Evolutionary conservation across 2,113 vertebrate species (phyloP).

Genomic region (Neoarius graeffei): DNA sequence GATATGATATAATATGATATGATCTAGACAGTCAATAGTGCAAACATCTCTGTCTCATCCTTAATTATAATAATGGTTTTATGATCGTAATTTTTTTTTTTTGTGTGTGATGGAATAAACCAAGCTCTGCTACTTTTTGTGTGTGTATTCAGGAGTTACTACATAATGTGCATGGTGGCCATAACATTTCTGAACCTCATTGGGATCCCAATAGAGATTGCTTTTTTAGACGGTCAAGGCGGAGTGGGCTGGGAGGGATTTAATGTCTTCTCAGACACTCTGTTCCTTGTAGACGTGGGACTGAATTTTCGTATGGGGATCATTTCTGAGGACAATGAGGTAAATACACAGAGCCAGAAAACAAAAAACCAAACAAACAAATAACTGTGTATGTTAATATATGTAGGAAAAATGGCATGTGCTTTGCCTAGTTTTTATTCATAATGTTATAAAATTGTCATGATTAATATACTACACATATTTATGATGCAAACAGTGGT

Average conservation of each 20-base stretch:
- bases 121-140: not conserved
- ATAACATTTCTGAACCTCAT: slow-evolving; percentile 53
- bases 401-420: not conserved
- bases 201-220: slow-evolving; percentile 54
- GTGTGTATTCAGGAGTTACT: slow-evolving; percentile 45
- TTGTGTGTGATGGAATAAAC: not conserved
- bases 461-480: not conserved
- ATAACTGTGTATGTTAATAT: too few relatives aligned
- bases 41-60: not conserved
- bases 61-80: not conserved
- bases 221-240: slow-evolving; percentile 42
- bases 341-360: slow-evolving; percentile 28
- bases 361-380: not conserved
- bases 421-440: not conserved
- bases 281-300: slow-evolving; percentile 52
- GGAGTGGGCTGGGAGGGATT: slow-evolving; percentile 44
- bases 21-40: not conserved
- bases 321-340: slow-evolving; percentile 48
- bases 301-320: slow-evolving; percentile 54
- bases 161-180: slow-evolving; percentile 52
- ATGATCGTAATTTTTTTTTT: too few relatives aligned
- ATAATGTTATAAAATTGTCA: not conserved
- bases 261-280: slow-evolving; percentile 51
- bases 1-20: not conserved
- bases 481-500: too few relatives aligned